phyloP scores from a whole-genome alignment of 2,888 invertebrate genomes.

The Spodoptera picta region DNA sequence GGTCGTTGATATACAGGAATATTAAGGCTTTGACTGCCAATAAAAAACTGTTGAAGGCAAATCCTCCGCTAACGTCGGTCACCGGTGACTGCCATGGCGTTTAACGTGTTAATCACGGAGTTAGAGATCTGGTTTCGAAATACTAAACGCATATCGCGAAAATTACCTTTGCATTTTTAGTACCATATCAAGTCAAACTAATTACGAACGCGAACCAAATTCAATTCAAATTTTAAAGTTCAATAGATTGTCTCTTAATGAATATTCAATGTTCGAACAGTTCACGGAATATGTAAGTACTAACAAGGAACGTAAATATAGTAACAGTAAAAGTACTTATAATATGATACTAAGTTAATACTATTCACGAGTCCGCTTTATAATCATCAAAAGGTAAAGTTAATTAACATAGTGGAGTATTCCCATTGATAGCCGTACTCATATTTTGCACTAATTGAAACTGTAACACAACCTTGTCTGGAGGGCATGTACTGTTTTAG shows the following conservation, averaged over 20 bases:
- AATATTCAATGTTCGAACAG: slow-evolving; percentile 18
- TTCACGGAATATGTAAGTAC: background rate
- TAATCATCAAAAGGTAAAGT: slow-evolving; percentile 21
- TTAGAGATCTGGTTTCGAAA: slow-evolving; percentile 62
- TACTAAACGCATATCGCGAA: slow-evolving; percentile 54
- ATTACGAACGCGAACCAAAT: slow-evolving; percentile 38
- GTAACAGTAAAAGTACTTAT: background rate
- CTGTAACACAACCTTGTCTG: slow-evolving; percentile 53
- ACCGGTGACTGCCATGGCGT: too few species aligned
- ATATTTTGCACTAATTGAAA: slow-evolving; percentile 46
- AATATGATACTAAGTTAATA: too few species aligned
- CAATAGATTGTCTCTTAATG: slow-evolving; percentile 36
- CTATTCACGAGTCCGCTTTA: background rate
- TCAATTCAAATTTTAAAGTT: slow-evolving; percentile 49
- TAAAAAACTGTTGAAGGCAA: too few species aligned
- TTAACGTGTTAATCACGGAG: slow-evolving; percentile 31
- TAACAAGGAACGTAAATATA: slow-evolving; percentile 5
- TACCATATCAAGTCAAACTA: slow-evolving; percentile 36
- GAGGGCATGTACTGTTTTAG: slow-evolving; percentile 49
- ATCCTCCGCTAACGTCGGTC: too few species aligned
- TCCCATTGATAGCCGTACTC: slow-evolving; percentile 19
- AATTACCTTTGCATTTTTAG: slow-evolving; percentile 43
- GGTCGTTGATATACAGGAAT: slow-evolving; percentile 17
- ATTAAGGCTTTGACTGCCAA: too few species aligned
- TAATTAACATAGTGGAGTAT: slow-evolving; percentile 39